Evolutionary conservation across 1,140 invertebrate genomes (phyloP).

Genomic region (Forficula auricularia): DNA sequence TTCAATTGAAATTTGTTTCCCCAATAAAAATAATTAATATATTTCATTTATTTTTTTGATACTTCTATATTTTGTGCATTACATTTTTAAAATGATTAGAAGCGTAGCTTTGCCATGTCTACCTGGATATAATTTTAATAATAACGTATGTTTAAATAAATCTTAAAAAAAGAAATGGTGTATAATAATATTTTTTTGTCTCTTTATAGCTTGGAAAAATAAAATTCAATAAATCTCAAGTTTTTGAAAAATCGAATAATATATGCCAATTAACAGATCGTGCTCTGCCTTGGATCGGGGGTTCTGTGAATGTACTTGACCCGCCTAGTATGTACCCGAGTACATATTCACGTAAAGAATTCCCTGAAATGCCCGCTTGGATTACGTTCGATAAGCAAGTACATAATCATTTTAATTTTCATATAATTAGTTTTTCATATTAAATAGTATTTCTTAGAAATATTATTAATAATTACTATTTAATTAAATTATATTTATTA

Average conservation of each 20-base stretch:
- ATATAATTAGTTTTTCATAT: too few relatives aligned
- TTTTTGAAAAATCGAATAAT: conserved; percentile 32
- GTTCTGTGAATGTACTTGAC: conserved; percentile 17
- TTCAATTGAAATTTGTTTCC: too few relatives aligned
- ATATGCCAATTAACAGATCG: conserved; percentile 33
- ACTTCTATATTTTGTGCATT: too few relatives aligned
- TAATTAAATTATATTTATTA: too few relatives aligned
- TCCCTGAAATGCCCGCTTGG: conserved; percentile 57
- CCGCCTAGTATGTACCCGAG: conserved; percentile 32
- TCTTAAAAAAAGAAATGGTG: conserved; percentile 6
- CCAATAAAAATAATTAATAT: too few relatives aligned
- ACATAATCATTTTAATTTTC: conserved; percentile 12
- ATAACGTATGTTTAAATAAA: conserved; percentile 25
- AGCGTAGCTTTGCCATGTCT: conserved; percentile 26
- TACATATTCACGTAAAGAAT: conserved; percentile 45
- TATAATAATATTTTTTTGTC: conserved; percentile 1
- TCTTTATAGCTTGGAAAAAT: conserved; percentile 31
- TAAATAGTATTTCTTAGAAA: too few relatives aligned
- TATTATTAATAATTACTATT: too few relatives aligned
- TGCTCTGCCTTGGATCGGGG: conserved; percentile 25
- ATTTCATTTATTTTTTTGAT: too few relatives aligned
- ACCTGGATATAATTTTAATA: conserved; percentile 31
- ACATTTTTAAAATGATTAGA: conserved; percentile 20
- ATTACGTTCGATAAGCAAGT: conserved; percentile 72
- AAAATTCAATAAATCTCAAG: conserved; percentile 32